Percentiles rank a stretch among this genome's conserved stretches.
Conservation (phyloP, 2,888 invertebrate species). For the Drosophila borborema region DNA sequence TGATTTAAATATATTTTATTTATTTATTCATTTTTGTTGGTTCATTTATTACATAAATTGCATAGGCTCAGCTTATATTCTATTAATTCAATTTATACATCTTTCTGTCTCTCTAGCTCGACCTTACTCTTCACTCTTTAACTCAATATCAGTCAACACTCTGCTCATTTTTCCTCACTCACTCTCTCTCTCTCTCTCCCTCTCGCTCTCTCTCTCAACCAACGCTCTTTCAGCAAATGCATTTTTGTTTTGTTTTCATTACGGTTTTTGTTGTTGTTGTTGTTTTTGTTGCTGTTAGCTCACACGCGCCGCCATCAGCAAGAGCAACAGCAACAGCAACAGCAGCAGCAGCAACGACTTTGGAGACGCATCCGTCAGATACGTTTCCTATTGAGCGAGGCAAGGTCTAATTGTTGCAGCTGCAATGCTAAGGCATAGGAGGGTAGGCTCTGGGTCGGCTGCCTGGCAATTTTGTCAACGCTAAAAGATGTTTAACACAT, state of each 20-base stretch:
- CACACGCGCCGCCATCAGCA: conserved; percentile 62
- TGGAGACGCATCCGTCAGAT: conserved; percentile 68
- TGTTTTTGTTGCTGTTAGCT: conserved; percentile 57
- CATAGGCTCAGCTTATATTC: not conserved
- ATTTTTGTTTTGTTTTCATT: conserved; percentile 28
- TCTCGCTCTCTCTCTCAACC: not conserved
- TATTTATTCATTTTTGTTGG: not conserved
- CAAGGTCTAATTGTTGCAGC: conserved; percentile 77
- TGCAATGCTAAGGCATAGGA: conserved; percentile 41
- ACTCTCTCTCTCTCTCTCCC: not conserved
- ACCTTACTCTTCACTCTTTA: conserved; percentile 15
- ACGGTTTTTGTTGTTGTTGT: conserved; percentile 8
- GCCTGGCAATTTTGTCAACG: conserved; percentile 77
- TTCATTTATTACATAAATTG: conserved; percentile 1
- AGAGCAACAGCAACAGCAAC: conserved; percentile 16
- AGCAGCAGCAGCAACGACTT: conserved; percentile 20
- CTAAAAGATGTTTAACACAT: conserved; percentile 82
- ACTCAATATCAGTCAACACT: conserved; percentile 41
- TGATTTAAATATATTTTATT: not conserved
- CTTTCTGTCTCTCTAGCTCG: not conserved
- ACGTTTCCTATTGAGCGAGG: conserved; percentile 60
- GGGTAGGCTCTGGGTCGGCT: conserved; percentile 1
- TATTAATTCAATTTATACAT: too few relatives aligned
- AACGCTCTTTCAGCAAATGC: conserved; percentile 13
- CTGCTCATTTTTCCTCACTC: not conserved